phyloP scores from a whole-genome alignment of 1,140 invertebrate species.

The Hycleus phaleratus region DNA sequence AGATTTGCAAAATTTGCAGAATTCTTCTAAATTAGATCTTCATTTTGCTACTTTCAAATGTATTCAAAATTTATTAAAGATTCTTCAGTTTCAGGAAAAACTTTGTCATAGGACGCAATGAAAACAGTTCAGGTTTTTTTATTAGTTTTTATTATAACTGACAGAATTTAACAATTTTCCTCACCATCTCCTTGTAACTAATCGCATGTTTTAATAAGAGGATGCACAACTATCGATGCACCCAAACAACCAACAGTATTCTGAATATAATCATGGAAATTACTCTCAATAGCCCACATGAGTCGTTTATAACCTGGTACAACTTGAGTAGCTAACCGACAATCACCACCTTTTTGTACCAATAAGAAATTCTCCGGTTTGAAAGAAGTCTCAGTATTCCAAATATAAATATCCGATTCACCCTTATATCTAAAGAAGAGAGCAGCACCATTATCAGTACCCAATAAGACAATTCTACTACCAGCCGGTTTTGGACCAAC shows the following conservation, averaged over 20 bases:
- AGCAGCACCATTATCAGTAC: slow-evolving; percentile 49
- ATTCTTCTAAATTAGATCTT: too few species aligned
- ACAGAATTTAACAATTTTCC: neutral
- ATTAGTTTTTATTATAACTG: neutral
- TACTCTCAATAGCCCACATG: slow-evolving; percentile 57
- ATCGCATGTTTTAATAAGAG: slow-evolving; percentile 36
- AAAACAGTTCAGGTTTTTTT: too few species aligned
- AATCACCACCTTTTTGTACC: slow-evolving; percentile 51
- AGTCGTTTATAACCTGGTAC: slow-evolving; percentile 48
- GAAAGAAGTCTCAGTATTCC: slow-evolving; percentile 51
- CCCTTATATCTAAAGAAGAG: slow-evolving; percentile 54
- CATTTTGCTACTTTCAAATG: too few species aligned
- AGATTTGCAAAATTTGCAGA: too few species aligned
- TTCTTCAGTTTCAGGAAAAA: too few species aligned
- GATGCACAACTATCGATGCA: slow-evolving; percentile 37
- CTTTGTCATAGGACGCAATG: too few species aligned
- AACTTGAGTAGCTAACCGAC: slow-evolving; percentile 51
- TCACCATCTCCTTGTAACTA: neutral
- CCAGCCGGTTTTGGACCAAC: slow-evolving; percentile 47
- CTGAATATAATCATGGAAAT: slow-evolving; percentile 55
- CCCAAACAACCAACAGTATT: slow-evolving; percentile 50
- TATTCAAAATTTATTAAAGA: too few species aligned
- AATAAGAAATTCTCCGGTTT: slow-evolving; percentile 47
- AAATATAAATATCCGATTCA: slow-evolving; percentile 53
- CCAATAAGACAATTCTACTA: slow-evolving; percentile 49